Base-by-base conservation (phyloP, 2,888 invertebrate species). In the Orthosia gracilis region DNA sequence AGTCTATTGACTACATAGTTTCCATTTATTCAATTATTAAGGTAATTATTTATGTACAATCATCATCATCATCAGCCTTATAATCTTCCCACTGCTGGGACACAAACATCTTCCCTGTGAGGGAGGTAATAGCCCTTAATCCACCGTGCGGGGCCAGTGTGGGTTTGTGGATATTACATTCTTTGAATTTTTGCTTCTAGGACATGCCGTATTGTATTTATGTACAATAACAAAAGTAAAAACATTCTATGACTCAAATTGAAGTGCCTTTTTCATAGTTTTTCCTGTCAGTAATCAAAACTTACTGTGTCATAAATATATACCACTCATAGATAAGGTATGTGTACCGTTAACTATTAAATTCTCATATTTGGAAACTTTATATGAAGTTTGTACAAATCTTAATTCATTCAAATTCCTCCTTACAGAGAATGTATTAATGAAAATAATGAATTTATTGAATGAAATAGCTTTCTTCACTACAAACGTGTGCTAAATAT, bases 401-500 rank as follows among this genome's bases (percentile, higher is more conserved):
- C 15, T 21, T 3, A 26, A 57, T 50, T 45, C 15, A 64, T 50
- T 45, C 15, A 17, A 23, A 17, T 21, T 15, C 26, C 26, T 21
- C 21, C 4, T 21, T 45, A 26, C 4, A 21, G 9, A 54, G 15
- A 4, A 18, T 15, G 23, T 40, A 63, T 26, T 80, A 7, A 31
- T 40, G 40, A 40, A 40, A 40, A 40, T 40, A 40, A 40, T 40
- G 9, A 40, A 40, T 40, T 40, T 40, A 9, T 9, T 9, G 40
- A 40, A 40, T 40, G 40, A 40, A 66, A 65, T 40, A 31, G 63
- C 58, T 65, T 64, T 70, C 61, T 49, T 18, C 67, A 15, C 13
- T 31, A 67, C 15, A 58, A 79, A 57, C 49, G 11, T 26, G 23
- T 57, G 59, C 7, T 64, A 52, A 80, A 70, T 17, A 58, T 65